phyloP scores from a whole-genome alignment of 2,888 invertebrate species.

The Mycalesis mineus region DNA sequence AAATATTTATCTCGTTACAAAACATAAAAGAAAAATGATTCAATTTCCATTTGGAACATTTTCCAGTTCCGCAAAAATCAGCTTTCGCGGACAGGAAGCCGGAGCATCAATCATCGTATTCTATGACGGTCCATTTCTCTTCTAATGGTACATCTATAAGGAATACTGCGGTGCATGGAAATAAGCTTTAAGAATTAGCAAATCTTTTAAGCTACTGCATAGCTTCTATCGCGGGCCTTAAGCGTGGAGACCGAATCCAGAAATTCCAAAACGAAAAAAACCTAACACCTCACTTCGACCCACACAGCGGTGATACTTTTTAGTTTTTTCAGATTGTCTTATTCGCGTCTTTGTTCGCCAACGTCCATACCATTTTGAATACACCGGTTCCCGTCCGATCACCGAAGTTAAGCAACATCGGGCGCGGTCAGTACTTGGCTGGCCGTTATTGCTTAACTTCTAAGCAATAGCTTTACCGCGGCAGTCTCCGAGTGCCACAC shows the following conservation, averaged over 20 bases:
- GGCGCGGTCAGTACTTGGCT: slow-evolving; percentile 58
- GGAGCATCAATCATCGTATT: slow-evolving; percentile 37
- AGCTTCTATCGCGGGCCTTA: no score
- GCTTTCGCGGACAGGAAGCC: slow-evolving; percentile 32
- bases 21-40: slow-evolving; percentile 4
- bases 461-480: no score
- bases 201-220: no score
- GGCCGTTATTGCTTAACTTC: no score
- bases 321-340: no score
- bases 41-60: slow-evolving; percentile 16
- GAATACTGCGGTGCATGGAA: neutral
- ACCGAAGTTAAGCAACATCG: slow-evolving; percentile 59
- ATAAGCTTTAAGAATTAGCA: no score
- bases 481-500: no score
- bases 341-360: no score
- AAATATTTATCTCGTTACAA: neutral
- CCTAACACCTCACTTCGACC: no score
- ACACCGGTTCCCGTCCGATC: slow-evolving; percentile 73
- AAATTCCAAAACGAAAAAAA: no score
- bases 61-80: slow-evolving; percentile 29
- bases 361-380: slow-evolving; percentile 68
- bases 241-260: no score
- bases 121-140: slow-evolving; percentile 23
- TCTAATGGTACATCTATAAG: slow-evolving; percentile 21
- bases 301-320: no score